A percentile compares a stretch with the other conserved stretches of the same genome.
Conservation (phyloP, 2,113 vertebrate species). For the Campylomormyrus tamandua region DNA sequence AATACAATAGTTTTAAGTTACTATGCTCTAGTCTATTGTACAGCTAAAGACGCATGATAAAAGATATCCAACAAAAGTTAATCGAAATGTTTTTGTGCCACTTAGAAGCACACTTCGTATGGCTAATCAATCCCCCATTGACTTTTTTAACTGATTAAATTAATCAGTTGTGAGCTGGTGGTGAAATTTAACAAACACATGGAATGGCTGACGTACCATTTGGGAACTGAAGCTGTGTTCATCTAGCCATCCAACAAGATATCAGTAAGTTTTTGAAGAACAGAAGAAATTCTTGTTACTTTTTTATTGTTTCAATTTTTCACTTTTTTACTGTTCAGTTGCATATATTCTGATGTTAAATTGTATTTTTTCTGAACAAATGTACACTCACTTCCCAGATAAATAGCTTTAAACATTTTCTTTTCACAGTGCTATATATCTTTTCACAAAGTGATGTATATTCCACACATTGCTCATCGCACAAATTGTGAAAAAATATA, state of each 20-base stretch:
- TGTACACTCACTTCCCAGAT: neutral
- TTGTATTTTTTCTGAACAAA: neutral
- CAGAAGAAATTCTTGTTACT: neutral
- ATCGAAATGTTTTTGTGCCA: neutral
- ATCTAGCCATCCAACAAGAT: too few relatives aligned
- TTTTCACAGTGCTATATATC: too few relatives aligned
- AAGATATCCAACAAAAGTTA: neutral
- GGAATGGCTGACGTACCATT: too few relatives aligned
- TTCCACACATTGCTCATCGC: neutral
- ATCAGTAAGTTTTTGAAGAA: neutral
- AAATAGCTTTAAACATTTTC: neutral
- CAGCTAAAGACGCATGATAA: neutral
- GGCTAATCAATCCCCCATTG: neutral
- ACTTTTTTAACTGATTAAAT: neutral
- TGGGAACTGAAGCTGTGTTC: too few relatives aligned
- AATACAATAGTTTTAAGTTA: neutral
- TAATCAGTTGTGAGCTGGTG: too few relatives aligned
- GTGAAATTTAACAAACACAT: too few relatives aligned
- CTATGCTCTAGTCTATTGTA: neutral
- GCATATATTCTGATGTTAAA: neutral
- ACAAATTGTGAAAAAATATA: neutral
- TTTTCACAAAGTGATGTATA: neutral
- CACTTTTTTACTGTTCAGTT: neutral
- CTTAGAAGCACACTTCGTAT: neutral
- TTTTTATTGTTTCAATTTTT: neutral